Evolutionary conservation across 2,113 vertebrate genomes (phyloP), one percentile per base, ranked within the genome.

Genomic region (Rhipidura dahli): DNA sequence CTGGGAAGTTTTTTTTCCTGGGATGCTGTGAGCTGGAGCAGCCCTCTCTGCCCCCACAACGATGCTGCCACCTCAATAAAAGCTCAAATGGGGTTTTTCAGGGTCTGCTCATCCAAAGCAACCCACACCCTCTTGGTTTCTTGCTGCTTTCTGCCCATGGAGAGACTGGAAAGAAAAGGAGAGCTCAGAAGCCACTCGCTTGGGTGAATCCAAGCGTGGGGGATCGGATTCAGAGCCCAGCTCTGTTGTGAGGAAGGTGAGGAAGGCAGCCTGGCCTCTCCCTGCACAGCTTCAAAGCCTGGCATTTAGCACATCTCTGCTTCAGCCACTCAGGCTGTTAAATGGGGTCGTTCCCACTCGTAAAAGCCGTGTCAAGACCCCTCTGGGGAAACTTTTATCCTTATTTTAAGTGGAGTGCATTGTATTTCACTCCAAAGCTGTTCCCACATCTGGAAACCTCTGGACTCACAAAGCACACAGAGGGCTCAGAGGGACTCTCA

Each of bases 181-280:
- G 39, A 26, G 37, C 22, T 22, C 35, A 73, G 39, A 17, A n/a
- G 14, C 37, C 1, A 1, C 47, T 82, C 31, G 3, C 24, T 1
- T 19, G 21, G 27, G 7, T 19, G n/a, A 66, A 24, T n/a, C 13
- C 4, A 3, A 47, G 7, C 15, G 39, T 1, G 0, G 30, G 66
- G 51, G 17, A 40, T 5, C 9, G 22, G 47, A 21, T 45, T 37
- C 22, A 45, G 57, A 6, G 49, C 71, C 10, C 1, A 9, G 70
- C 2, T 5, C 21, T 27, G 17, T 0, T 7, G 0, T 1, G 45
- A 78, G 37, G 30, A 44, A 49, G 70, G 23, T 1, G 44, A 64
- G 61, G 63, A 61, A 63, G 30, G 57, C 40, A 13, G 40, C 50
- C 39, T 0, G 1, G 40, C 24, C 44, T 53, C 26, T 59, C 2